phyloP scores from a whole-genome alignment of 2,113 vertebrate species.

The Chloebia gouldiae region DNA sequence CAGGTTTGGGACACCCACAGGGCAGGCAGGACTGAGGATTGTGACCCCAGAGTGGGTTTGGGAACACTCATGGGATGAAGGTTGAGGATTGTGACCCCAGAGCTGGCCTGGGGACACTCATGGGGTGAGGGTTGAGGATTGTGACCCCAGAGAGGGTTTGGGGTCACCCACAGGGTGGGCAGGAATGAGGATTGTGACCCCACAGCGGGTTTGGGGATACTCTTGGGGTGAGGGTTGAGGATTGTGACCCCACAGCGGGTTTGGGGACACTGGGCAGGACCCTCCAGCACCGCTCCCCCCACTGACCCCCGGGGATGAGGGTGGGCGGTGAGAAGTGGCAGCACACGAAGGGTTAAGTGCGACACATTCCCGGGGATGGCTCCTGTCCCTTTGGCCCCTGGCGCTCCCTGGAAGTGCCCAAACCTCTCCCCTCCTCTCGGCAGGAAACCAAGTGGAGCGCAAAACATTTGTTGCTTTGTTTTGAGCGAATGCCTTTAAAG shows the following conservation, averaged over 20 bases:
- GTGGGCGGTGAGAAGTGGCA: neutral
- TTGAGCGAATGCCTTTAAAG: neutral
- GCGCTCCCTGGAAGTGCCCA: neutral
- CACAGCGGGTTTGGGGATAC: rapidly evolving
- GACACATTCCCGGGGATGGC: neutral
- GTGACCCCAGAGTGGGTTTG: rapidly evolving
- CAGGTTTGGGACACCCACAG: rapidly evolving
- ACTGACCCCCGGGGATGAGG: rapidly evolving
- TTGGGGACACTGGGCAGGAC: neutral
- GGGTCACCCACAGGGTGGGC: rapidly evolving
- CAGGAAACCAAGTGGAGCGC: neutral
- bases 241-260: rapidly evolving
- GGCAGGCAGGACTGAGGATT: neutral
- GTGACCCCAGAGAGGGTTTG: rapidly evolving
- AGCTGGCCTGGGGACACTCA: rapidly evolving
- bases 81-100: neutral
- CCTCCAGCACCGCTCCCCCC: rapidly evolving
- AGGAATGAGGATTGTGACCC: neutral
- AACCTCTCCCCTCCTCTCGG: neutral
- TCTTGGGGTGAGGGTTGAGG: too few relatives aligned
- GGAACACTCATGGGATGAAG: neutral
- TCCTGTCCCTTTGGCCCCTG: neutral
- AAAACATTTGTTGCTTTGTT: conserved; percentile 20
- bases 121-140: neutral
- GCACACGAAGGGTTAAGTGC: neutral